Evolutionary conservation across 2,888 invertebrate genomes (phyloP).

Genomic region (Rhagonycha lutea): DNA sequence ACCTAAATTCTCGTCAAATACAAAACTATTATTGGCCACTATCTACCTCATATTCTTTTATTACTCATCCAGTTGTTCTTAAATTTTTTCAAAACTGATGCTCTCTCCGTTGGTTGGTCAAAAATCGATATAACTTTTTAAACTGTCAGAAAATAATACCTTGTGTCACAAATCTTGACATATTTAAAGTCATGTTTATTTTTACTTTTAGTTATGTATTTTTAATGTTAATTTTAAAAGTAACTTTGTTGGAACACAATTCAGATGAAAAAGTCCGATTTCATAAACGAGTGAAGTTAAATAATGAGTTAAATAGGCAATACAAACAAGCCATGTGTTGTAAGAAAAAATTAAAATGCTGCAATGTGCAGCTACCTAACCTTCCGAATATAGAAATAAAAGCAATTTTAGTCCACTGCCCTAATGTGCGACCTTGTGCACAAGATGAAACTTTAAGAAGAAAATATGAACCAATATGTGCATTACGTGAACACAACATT

Average conservation of each 20-base stretch:
- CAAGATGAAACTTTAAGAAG: conserved; percentile 26
- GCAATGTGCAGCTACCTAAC: neutral
- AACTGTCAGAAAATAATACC: neutral
- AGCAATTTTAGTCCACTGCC: conserved; percentile 43
- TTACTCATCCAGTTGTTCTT: no score
- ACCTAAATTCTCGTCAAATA: no score
- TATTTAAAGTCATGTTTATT: neutral
- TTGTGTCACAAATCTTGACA: neutral
- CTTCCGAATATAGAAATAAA: conserved; percentile 45
- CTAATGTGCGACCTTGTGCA: conserved; percentile 26
- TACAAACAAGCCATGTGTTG: conserved; percentile 40
- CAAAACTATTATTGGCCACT: no score
- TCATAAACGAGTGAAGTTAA: neutral
- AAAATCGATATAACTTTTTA: neutral
- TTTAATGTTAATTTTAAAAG: neutral
- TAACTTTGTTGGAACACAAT: neutral
- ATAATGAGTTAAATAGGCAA: conserved; percentile 21
- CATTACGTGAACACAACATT: conserved; percentile 25
- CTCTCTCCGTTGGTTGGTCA: no score
- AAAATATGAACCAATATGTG: conserved; percentile 27
- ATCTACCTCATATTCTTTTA: no score
- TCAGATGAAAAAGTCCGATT: neutral
- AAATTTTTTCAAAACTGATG: no score
- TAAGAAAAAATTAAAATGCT: conserved; percentile 25
- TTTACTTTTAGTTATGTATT: neutral